A percentile compares a stretch with the other conserved stretches of the same genome.
Evolutionary conservation across 2,797 vertebrate species (phyloP).

Genomic region (Argyrosomus regius): DNA sequence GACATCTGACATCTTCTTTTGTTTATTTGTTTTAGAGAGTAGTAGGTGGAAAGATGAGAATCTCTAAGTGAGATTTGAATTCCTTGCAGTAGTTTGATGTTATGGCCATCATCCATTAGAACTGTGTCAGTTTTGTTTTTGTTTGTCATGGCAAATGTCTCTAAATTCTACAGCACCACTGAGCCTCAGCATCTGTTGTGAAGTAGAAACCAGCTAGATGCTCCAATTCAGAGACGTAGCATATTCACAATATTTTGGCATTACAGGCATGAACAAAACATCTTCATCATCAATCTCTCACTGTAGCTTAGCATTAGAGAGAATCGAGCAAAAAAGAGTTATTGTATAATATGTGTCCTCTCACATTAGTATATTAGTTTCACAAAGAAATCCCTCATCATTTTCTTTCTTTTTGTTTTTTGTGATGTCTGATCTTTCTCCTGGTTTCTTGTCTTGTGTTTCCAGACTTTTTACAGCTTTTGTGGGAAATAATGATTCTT

Average conservation of each 20-base stretch:
- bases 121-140: background rate
- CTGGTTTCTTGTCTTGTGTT: constrained; percentile 2
- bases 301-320: background rate
- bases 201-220: background rate
- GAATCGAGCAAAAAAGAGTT: no score
- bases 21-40: no score
- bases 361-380: background rate
- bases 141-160: background rate
- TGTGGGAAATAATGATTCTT: constrained; percentile 70
- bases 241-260: background rate
- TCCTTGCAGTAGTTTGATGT: no score
- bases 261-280: constrained; percentile 5
- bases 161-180: background rate
- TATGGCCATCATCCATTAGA: no score
- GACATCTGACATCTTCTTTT: no score
- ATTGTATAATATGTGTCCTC: no score
- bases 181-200: background rate
- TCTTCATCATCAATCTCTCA: background rate
- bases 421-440: background rate
- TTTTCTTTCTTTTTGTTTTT: background rate
- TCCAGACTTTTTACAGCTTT: constrained; percentile 47
- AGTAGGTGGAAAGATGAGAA: no score
- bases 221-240: background rate
- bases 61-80: no score
- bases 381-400: no score